Evolutionary conservation across 64 coral and sea anemone species (phyloP), one percentile per base, ranked within the genome.

Genomic region (Montipora foliosa): DNA sequence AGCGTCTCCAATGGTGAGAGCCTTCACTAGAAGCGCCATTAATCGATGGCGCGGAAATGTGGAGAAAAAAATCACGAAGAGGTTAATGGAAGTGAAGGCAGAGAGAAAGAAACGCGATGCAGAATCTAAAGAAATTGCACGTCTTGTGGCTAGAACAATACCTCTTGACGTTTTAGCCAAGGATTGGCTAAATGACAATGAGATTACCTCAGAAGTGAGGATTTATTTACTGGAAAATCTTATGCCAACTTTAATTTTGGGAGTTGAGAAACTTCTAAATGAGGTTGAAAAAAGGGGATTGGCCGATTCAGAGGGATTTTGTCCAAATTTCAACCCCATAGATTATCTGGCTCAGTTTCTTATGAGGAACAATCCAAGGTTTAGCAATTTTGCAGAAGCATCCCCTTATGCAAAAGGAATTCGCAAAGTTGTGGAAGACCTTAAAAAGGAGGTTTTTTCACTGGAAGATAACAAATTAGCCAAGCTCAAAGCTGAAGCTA

Each of bases 341-440:
- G 94, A 99, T 49, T 96, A 95, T 49, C 80, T 99, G 71, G 98
- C 92, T 45, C 98, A 99, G 75, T 96, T 96, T 79, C 55, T 99
- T 11, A 96, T 99, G 98, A 87, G 98, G 47, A 99, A 99, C 55
- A 99, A 99, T 87, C 98, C 95, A 0, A 99, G 87, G 76, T 99
- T 96, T 78, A 96, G 94, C 29, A 99, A 96, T 75, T 96, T 99
- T 89, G 88, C 94, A 1, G 98, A 96, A 45, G 91, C 98, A 21
- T 99, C 98, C 1, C 98, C 98, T 1, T 99, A 99, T 77, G 93
- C 95, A 9, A 99, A 93, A 91, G 98, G 98, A 5, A 83, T 99
- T 50, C 85, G 87, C 5, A 99, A 99, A 90, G 92, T 99, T 45
- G 91, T 77, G 25, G 95, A 94, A 13, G 98, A 99, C 66, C 89